Percentiles rank a stretch among this genome's conserved stretches.
Evolutionary conservation across 2,113 vertebrate species (phyloP).

Genomic region (Hipposideros armiger): DNA sequence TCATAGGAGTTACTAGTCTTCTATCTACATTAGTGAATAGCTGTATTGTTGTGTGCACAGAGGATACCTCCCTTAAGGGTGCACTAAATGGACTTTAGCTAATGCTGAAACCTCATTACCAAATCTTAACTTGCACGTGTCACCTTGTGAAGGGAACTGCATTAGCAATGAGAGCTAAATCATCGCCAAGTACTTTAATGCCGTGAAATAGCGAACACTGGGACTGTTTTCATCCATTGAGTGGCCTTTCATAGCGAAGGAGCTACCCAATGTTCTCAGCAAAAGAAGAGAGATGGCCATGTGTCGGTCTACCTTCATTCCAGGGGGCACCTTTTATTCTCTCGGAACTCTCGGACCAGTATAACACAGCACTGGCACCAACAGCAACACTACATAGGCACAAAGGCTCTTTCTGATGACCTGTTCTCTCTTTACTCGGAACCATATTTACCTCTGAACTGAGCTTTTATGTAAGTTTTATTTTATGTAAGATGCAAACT

Average conservation of each 20-base stretch:
- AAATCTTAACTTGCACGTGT: constrained; percentile 76
- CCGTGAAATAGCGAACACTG: constrained; percentile 43
- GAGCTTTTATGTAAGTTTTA: constrained; percentile 59
- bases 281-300: constrained; percentile 41
- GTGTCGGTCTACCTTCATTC: constrained; percentile 14
- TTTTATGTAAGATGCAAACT: constrained; percentile 54
- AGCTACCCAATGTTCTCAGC: constrained; percentile 40
- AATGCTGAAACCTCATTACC: constrained; percentile 70
- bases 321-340: constrained; percentile 39
- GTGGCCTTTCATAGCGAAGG: constrained; percentile 40
- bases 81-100: constrained; percentile 58
- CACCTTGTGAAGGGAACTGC: constrained; percentile 73
- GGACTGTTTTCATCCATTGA: constrained; percentile 43
- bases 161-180: constrained; percentile 68
- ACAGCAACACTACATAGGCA: constrained; percentile 46
- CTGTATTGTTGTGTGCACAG: constrained; percentile 72
- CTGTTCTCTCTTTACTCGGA: constrained; percentile 76
- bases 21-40: constrained; percentile 73
- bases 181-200: constrained; percentile 46
- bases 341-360: constrained; percentile 50
- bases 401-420: constrained; percentile 74
- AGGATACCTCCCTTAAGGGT: constrained; percentile 70
- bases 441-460: constrained; percentile 82
- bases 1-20: constrained; percentile 81
- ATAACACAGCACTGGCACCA: constrained; percentile 36